Evolutionary conservation across 2,113 vertebrate species (phyloP).

Genomic region (Scalopus aquaticus): DNA sequence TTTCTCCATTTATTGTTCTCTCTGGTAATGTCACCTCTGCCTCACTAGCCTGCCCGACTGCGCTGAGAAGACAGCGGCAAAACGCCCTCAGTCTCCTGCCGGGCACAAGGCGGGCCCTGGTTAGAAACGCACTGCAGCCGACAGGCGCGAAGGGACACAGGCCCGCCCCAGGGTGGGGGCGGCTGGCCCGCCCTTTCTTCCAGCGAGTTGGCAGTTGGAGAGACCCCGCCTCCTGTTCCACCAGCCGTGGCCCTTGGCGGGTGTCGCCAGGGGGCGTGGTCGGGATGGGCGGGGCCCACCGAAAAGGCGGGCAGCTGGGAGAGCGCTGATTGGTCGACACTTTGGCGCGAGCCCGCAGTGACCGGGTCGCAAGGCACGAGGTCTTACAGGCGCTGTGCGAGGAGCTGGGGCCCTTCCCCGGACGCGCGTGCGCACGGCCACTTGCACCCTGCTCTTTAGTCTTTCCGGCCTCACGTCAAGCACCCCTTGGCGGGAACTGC

Average conservation of each 20-base stretch:
- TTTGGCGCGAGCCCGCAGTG: neutral
- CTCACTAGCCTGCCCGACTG: neutral
- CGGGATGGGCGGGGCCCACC: neutral
- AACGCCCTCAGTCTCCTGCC: neutral
- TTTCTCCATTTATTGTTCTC: neutral
- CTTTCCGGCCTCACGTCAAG: neutral
- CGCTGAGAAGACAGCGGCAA: neutral
- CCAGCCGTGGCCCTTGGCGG: neutral
- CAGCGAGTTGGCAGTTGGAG: neutral
- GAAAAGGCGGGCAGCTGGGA: neutral
- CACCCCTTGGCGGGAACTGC: constrained; percentile 7
- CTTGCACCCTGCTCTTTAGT: neutral
- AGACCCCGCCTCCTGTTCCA: neutral
- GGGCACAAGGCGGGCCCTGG: neutral
- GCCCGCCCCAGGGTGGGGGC: too few species aligned
- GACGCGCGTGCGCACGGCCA: constrained; percentile 55
- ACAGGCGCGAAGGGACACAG: too few species aligned
- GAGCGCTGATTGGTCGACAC: constrained; percentile 48
- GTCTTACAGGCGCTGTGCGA: neutral
- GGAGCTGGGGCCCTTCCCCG: neutral
- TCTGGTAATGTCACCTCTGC: neutral
- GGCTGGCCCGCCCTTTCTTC: neutral
- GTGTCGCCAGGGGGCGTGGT: neutral
- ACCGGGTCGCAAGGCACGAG: neutral
- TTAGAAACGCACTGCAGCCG: neutral